Base-by-base conservation (phyloP, 2,797 vertebrate genomes). In the Bradypus variegatus region DNA sequence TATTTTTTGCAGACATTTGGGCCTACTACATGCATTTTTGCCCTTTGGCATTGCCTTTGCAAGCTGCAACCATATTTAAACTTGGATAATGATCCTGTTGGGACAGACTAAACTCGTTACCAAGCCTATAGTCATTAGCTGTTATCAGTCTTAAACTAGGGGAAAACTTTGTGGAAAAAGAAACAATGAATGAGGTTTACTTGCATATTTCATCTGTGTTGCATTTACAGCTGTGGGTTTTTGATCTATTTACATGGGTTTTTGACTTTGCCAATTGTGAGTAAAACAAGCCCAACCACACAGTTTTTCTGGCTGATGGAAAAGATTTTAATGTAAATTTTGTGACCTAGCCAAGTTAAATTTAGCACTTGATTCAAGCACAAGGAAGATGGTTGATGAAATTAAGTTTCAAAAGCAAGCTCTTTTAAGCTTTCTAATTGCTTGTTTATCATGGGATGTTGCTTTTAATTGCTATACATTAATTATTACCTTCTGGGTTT, bases 271-370 rank as follows among this genome's bases (percentile, higher is more conserved):
- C 94, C 93, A 94, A 91, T 92, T 93, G 55, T 90, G 93, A 95
- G 85, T 94, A 86, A 93, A 91, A 93, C 70, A 88, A 94, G 93
- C 89, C 88, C 87, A 95, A 95, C 96, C 94, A 95, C 94, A 95
- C 95, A 90, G 92, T 90, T 88, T 79, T 93, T 76, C 81, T 93
- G 94, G 84, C 88, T 0, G 15, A 67, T 92, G 91, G 94, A 77
- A 95, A 94, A 93, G 92, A 92, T 91, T 86, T 94, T 88, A 93
- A 95, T 93, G 87, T 95, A 95, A 95, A 94, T 90, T 58, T 85
- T 69, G 88, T 48, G 45, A 89, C 83, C 29, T 62, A 67, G 89
- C 94, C 95, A 95, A 94, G 91, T 92, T 93, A 92, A 95, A 95
- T 88, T 67, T 72, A 94, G 78, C 87, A 76, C 89, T 94, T 93